A percentile compares a stretch with the other conserved stretches of the same genome.
These are phyloP conservation scores for Cydia splendana DNA, from an alignment of 1,140 invertebrate species.

Conservation along the genomic window DNA sequence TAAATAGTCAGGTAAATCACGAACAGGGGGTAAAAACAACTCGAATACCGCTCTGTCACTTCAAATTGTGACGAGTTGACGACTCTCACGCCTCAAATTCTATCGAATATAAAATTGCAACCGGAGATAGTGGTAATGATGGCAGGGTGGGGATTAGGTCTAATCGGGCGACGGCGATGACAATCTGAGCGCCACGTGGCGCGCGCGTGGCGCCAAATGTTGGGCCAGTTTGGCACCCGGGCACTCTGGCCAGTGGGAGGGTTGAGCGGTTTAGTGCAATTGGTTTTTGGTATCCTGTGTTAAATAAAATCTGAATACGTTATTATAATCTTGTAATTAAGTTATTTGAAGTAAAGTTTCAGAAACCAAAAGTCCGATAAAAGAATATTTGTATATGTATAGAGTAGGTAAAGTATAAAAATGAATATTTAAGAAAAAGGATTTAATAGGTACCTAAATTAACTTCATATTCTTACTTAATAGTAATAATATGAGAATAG, in stretches of 20 bases:
- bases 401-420: neutral
- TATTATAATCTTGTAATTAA: neutral
- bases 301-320: neutral
- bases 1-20: neutral
- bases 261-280: slow-evolving; percentile 10
- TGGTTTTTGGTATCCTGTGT: slow-evolving; percentile 2
- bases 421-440: neutral
- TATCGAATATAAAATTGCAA: slow-evolving; percentile 53
- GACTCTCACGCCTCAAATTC: slow-evolving; percentile 18
- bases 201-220: slow-evolving; percentile 44
- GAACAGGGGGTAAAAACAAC: neutral
- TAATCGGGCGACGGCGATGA: slow-evolving; percentile 72
- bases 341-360: no score
- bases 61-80: slow-evolving; percentile 38
- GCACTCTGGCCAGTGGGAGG: slow-evolving; percentile 4
- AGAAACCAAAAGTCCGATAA: no score
- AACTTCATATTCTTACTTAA: neutral
- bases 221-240: neutral
- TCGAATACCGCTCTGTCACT: slow-evolving; percentile 41
- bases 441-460: neutral
- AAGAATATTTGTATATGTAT: no score
- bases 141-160: slow-evolving; percentile 66
- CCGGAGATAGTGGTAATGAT: slow-evolving; percentile 64
- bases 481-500: no score
- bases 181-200: slow-evolving; percentile 60